Percentiles rank a stretch among this genome's conserved stretches.
phyloP scores from a whole-genome alignment of 2,797 vertebrate species.

The Prionace glauca region DNA sequence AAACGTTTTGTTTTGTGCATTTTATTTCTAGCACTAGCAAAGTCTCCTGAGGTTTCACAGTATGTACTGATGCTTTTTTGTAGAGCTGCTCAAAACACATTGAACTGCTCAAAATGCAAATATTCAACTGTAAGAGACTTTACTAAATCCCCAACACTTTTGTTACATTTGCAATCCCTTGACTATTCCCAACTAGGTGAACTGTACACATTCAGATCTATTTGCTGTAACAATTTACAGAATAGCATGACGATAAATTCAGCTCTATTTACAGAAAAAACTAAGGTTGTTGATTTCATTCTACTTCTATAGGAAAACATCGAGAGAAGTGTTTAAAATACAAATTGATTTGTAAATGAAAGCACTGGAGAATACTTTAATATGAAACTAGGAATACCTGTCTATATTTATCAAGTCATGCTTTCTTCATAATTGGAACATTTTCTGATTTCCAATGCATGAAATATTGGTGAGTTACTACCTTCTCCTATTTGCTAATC shows the following conservation, averaged over 20 bases:
- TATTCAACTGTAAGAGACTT: constrained; percentile 19
- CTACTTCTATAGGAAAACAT: not conserved
- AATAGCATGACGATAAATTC: not conserved
- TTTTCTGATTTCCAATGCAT: not conserved
- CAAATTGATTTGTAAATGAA: not conserved
- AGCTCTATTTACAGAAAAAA: constrained; percentile 10
- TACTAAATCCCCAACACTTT: not conserved
- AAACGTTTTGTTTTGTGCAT: constrained; percentile 19
- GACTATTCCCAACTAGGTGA: not conserved
- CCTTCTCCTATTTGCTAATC: not conserved
- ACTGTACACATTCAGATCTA: not conserved
- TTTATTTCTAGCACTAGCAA: constrained; percentile 28
- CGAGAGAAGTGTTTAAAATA: not conserved
- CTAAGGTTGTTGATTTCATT: not conserved
- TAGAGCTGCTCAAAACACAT: constrained; percentile 14
- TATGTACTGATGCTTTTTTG: constrained; percentile 32
- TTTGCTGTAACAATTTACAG: not conserved
- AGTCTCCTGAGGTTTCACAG: constrained; percentile 26
- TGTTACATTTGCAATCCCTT: not conserved
- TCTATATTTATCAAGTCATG: not conserved
- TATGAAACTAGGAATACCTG: not conserved
- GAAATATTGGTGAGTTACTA: not conserved
- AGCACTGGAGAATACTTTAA: not conserved
- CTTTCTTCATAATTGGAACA: not conserved
- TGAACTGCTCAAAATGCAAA: constrained; percentile 30